phyloP scores from a whole-genome alignment of 2,113 vertebrate genomes.

The Muscicapa adusta region DNA sequence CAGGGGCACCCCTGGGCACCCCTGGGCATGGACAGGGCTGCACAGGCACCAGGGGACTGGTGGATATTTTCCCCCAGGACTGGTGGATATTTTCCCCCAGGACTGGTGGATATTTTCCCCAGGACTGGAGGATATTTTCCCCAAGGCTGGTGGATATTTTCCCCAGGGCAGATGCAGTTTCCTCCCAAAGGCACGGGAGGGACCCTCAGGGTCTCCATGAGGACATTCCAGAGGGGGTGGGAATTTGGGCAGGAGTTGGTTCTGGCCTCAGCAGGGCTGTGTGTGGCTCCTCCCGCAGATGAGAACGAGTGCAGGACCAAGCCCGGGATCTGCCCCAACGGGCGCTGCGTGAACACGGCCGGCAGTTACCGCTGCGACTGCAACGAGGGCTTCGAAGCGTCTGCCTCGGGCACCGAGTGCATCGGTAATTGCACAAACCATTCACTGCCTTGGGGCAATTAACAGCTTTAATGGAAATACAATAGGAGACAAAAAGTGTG shows the following conservation, averaged over 20 bases:
- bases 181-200: rapidly evolving
- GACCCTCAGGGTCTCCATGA: background rate
- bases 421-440: conserved; percentile 87
- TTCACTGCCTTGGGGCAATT: no score
- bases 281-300: conserved; percentile 64
- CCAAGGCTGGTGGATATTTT: no score
- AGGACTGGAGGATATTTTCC: no score
- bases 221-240: rapidly evolving
- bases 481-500: no score
- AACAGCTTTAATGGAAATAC: no score
- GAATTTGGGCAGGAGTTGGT: rapidly evolving
- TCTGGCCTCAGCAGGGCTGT: background rate
- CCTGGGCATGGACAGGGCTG: no score
- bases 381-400: conserved; percentile 83
- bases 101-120: no score
- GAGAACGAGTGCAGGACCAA: conserved; percentile 88
- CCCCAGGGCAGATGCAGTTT: no score
- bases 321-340: conserved; percentile 87
- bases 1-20: no score
- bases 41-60: no score
- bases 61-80: no score
- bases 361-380: conserved; percentile 92
- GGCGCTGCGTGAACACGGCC: conserved; percentile 85
- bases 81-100: no score
- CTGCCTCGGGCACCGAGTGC: conserved; percentile 85